Conservation (phyloP, 2,888 invertebrate species). For the Uropetala carovei region DNA sequence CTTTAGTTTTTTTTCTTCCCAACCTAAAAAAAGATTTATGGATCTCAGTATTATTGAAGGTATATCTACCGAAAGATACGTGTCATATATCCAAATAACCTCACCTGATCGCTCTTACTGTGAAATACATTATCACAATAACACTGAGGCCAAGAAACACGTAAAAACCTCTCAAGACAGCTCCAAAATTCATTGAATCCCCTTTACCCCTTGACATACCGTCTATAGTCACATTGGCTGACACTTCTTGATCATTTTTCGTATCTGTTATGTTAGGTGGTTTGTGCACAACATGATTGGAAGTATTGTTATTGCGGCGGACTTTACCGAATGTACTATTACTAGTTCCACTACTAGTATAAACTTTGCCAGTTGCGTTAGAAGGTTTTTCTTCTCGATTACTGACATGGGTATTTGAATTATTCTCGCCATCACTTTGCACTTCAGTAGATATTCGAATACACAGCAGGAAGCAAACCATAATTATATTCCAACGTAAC, state of each 20-base stretch:
- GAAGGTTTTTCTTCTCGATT: not conserved
- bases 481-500: not conserved
- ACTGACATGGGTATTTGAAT: not conserved
- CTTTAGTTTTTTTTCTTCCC: constrained; percentile 73
- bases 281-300: not conserved
- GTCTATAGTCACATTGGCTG: not conserved
- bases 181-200: constrained; percentile 71
- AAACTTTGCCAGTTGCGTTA: not conserved
- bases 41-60: not conserved
- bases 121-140: constrained; percentile 70
- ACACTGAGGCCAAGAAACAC: constrained; percentile 74
- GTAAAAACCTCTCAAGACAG: constrained; percentile 73
- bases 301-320: not conserved
- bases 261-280: not conserved
- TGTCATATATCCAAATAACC: not conserved
- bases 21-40: constrained; percentile 70
- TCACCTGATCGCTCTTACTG: constrained; percentile 68
- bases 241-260: not conserved
- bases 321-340: not conserved
- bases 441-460: not conserved
- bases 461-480: not conserved
- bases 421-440: not conserved
- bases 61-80: not conserved
- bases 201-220: not conserved
- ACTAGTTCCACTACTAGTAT: not conserved